phyloP scores from a whole-genome alignment of 2,113 vertebrate species.

The Pleuronectes platessa region DNA sequence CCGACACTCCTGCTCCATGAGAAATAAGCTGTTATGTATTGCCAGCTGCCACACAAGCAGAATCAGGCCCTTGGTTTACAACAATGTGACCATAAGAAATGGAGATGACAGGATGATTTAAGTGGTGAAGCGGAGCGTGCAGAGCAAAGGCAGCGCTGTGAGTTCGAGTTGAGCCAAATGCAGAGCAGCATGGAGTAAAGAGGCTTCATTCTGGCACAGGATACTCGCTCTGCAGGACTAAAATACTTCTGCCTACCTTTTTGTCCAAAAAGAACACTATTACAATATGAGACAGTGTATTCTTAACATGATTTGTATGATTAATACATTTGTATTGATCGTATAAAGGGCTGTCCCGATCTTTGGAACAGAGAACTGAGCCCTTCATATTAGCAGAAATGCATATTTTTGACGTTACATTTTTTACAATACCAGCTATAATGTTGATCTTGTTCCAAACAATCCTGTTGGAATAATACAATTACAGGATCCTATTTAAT shows the following conservation, averaged over 20 bases:
- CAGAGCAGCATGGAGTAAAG: conserved; percentile 10
- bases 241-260: conserved; percentile 6
- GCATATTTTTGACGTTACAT: too few relatives aligned
- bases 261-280: neutral
- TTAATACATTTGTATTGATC: too few relatives aligned
- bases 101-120: conserved; percentile 40
- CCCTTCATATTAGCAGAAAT: too few relatives aligned
- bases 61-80: conserved; percentile 19
- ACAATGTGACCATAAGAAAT: conserved; percentile 25
- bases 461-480: too few relatives aligned
- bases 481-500: too few relatives aligned
- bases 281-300: neutral
- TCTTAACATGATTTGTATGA: too few relatives aligned
- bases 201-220: neutral
- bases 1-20: conserved; percentile 4
- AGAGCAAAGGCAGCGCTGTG: conserved; percentile 14
- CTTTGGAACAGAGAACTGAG: too few relatives aligned
- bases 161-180: conserved; percentile 28
- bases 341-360: too few relatives aligned
- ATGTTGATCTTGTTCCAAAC: too few relatives aligned
- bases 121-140: conserved; percentile 21
- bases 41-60: conserved; percentile 19
- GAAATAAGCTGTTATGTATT: conserved; percentile 30
- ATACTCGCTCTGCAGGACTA: neutral
- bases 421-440: too few relatives aligned